Percentiles rank a stretch among this genome's conserved stretches.
Evolutionary conservation across 1,140 invertebrate genomes (phyloP).

Genomic region (Leptestheria dahalacensis): DNA sequence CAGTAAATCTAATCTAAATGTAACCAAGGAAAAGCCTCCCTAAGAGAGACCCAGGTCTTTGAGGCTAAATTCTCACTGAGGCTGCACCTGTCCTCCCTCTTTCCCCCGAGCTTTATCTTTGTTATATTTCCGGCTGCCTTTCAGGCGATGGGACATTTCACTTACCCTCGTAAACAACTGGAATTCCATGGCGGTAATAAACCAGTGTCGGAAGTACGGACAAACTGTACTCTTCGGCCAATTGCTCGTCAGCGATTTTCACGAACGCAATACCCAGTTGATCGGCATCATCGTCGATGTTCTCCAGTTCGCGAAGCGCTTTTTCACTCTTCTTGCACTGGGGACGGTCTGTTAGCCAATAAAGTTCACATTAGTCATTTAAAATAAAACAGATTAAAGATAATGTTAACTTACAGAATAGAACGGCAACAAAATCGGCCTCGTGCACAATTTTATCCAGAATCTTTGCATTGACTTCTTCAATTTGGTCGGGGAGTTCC

Average conservation of each 20-base stretch:
- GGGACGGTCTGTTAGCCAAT: slow-evolving; percentile 53
- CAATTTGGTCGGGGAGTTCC: slow-evolving; percentile 86
- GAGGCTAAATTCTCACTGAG: too few species aligned
- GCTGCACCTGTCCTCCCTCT: too few species aligned
- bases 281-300: slow-evolving; percentile 91
- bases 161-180: slow-evolving; percentile 84
- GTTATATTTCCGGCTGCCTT: background rate
- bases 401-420: slow-evolving; percentile 72
- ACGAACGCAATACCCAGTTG: slow-evolving; percentile 86
- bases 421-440: slow-evolving; percentile 76
- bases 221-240: slow-evolving; percentile 84
- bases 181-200: slow-evolving; percentile 86
- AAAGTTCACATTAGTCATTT: slow-evolving; percentile 25
- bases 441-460: slow-evolving; percentile 81
- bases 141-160: slow-evolving; percentile 18
- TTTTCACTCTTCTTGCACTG: slow-evolving; percentile 83
- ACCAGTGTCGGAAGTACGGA: slow-evolving; percentile 73
- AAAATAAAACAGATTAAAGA: slow-evolving; percentile 10
- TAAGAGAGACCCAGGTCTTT: too few species aligned
- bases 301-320: slow-evolving; percentile 69
- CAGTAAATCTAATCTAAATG: too few species aligned
- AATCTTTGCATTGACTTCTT: slow-evolving; percentile 86
- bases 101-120: background rate
- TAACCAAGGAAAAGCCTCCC: too few species aligned
- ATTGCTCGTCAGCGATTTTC: slow-evolving; percentile 78